Percentiles rank a stretch among this genome's conserved stretches.
Evolutionary conservation across 2,113 vertebrate species (phyloP).

Genomic region (Triplophysa rosa): DNA sequence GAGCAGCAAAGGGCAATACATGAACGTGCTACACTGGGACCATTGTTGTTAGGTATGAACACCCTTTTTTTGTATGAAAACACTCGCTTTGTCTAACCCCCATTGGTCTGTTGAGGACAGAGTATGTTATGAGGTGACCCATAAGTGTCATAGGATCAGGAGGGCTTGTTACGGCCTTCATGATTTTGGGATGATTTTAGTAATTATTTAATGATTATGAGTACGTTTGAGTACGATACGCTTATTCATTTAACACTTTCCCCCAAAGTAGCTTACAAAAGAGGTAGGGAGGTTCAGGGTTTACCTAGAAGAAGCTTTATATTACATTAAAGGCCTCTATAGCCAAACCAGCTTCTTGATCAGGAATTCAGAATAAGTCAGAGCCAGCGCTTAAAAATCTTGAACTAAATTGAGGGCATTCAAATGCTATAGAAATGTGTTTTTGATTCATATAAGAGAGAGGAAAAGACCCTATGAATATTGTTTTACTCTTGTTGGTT

Average conservation of each 20-base stretch:
- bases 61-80: conserved; percentile 7
- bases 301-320: not conserved
- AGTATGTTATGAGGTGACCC: not conserved
- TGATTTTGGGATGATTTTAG: conserved; percentile 14
- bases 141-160: conserved; percentile 5
- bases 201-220: not conserved
- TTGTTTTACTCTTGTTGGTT: not conserved
- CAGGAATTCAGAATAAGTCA: conserved; percentile 1
- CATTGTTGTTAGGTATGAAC: conserved; percentile 44
- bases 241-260: not conserved
- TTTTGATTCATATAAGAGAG: not conserved
- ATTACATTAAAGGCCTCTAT: not conserved
- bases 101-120: conserved; percentile 25
- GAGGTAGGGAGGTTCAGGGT: not conserved
- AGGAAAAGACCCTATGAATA: not conserved
- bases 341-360: conserved; percentile 16
- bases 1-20: conserved; percentile 51
- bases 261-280: too few relatives aligned
- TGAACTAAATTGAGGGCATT: conserved; percentile 1
- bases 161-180: conserved; percentile 3
- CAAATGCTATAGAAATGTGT: not conserved
- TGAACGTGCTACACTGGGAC: conserved; percentile 53
- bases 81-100: conserved; percentile 38
- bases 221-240: not conserved
- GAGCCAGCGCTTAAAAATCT: not conserved